Percentiles rank a stretch among this genome's conserved stretches.
Conservation (phyloP, 2,888 invertebrate genomes). For the Cephus rjabovi region DNA sequence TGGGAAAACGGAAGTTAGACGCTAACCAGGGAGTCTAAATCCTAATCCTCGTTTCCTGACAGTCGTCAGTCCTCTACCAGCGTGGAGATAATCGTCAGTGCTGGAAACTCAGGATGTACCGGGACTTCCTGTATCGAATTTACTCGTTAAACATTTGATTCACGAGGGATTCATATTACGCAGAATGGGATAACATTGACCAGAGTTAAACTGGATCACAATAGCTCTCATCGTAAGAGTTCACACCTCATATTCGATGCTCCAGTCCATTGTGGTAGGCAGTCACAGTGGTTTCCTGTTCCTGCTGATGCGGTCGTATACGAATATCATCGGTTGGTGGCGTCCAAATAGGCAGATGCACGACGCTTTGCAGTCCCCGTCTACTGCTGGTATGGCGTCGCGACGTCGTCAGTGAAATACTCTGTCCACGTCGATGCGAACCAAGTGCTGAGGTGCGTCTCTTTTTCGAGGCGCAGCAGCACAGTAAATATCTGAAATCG, state of each 20-base stretch:
- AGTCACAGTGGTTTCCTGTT: conserved; percentile 49
- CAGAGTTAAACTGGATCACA: background rate
- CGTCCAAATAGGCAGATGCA: conserved; percentile 42
- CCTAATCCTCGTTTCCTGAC: background rate
- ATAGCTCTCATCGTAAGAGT: background rate
- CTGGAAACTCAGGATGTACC: background rate
- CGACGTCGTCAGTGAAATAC: conserved; percentile 50
- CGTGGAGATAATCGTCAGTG: no score
- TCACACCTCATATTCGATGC: conserved; percentile 30
- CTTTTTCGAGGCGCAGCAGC: conserved; percentile 39
- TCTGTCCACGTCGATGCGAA: conserved; percentile 50
- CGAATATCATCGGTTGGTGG: background rate
- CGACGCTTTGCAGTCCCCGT: conserved; percentile 45
- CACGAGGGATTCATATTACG: background rate
- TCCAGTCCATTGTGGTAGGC: conserved; percentile 49
- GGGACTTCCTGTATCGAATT: background rate
- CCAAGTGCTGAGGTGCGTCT: conserved; percentile 45
- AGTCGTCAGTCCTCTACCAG: background rate
- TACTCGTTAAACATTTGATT: background rate
- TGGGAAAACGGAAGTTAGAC: background rate
- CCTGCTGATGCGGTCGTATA: conserved; percentile 37
- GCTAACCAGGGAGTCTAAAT: background rate
- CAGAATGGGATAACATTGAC: background rate
- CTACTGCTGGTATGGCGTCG: conserved; percentile 48
- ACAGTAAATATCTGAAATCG: conserved; percentile 50